Base-by-base conservation (phyloP, 1,140 invertebrate species). In the Brachionus asplanchnoidis region DNA sequence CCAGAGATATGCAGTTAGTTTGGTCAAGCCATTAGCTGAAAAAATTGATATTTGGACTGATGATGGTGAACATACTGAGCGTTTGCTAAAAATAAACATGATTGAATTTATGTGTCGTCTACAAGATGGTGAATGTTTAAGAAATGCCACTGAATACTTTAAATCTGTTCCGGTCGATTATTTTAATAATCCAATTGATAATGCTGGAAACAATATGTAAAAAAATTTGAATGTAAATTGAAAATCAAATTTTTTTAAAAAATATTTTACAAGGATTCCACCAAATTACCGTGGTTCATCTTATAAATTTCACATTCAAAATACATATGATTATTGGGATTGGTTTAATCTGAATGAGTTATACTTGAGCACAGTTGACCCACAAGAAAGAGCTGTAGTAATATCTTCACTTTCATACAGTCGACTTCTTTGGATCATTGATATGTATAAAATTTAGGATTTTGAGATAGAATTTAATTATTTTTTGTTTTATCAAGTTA, bases 21-120 rank as follows among this genome's bases (percentile, higher is more conserved):
- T 82, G 14, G 65, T 14, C 3, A 65, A 46, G 14, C 23, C 23
- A 44, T 68, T 82, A 46, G 17, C 53, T 2, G n/a, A 65, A 44
- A 65, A 68, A 44, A 65, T 82, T 82, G 79, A 82, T 26, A 28
- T 82, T 11, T 82, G 53, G 79, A 36, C 28, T 65, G 79, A 82
- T 60, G 8, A 20, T 5, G 53, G 53, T 0, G 17, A 28, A 1
- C 79, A 82, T 36, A 65, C 36, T 17, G 17, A 65, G 32, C 7
- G 36, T 26, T 46, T 82, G n/a, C 12, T 84, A 36, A 73, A 68
- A 70, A 14, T 36, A 44, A 68, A 20, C 36, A 36, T 68, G 42
- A 50, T 70, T 32, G 44, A 68, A 50, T 84, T 84, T 73, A 32
- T 68, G 14, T 84, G 82, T 56, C 60, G 82, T 12, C 12, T 84